Evolutionary conservation across 2,888 invertebrate genomes (phyloP).

Genomic region (Limenitis camilla): DNA sequence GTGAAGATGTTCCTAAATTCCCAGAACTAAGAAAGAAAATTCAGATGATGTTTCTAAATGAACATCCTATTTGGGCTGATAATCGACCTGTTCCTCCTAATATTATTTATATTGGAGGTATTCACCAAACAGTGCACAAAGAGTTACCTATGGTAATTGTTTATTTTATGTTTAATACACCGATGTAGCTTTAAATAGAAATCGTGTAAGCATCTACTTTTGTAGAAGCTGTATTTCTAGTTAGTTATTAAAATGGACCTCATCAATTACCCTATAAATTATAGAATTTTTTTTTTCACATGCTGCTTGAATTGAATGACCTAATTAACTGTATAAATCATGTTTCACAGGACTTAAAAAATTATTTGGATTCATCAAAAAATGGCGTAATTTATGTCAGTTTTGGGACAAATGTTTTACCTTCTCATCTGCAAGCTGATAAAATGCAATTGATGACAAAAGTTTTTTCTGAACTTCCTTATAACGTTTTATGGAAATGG

Average conservation of each 20-base stretch:
- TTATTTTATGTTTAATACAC: too few relatives aligned
- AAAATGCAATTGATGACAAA: constrained; percentile 36
- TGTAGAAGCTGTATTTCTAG: too few relatives aligned
- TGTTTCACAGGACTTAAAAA: constrained; percentile 35
- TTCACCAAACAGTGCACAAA: constrained; percentile 32
- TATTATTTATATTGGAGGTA: constrained; percentile 38
- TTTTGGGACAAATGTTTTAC: constrained; percentile 44
- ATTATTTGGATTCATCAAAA: constrained; percentile 36
- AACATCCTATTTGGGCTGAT: constrained; percentile 37
- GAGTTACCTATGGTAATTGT: constrained; percentile 31
- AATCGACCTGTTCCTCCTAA: constrained; percentile 37
- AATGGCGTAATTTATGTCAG: constrained; percentile 50
- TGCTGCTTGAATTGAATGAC: too few relatives aligned
- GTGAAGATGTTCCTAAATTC: constrained; percentile 23
- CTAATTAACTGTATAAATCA: too few relatives aligned
- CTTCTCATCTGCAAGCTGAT: constrained; percentile 31
- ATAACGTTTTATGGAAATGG: constrained; percentile 54
- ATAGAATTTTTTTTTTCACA: too few relatives aligned
- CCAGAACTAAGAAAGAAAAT: constrained; percentile 29
- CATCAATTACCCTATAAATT: too few relatives aligned
- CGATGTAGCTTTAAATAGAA: too few relatives aligned
- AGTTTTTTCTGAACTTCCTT: constrained; percentile 42
- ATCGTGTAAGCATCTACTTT: too few relatives aligned
- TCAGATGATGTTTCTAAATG: constrained; percentile 37
- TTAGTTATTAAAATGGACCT: too few relatives aligned